These are phyloP conservation scores for Dromococcyx pavoninus DNA, from an alignment of 2,797 vertebrate genomes.

Conservation along the genomic window DNA sequence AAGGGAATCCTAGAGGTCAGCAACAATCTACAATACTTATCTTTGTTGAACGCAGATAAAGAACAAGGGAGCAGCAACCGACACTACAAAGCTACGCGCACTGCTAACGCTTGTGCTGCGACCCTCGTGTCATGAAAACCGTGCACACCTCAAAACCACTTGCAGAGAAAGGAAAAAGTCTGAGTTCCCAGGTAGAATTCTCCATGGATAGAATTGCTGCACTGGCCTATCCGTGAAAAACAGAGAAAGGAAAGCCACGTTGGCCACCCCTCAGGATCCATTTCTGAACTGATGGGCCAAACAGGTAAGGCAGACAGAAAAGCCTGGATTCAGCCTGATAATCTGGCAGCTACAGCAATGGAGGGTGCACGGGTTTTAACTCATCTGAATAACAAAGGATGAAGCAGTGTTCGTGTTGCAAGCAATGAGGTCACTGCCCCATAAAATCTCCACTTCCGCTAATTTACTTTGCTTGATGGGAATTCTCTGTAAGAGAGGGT, in stretches of 20 bases:
- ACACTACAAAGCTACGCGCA: not conserved
- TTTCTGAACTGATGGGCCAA: not conserved
- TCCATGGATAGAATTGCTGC: rapidly evolving
- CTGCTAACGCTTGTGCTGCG: not conserved
- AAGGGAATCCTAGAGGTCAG: not conserved
- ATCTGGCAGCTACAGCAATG: not conserved
- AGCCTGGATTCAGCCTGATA: not conserved
- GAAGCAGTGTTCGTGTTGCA: not conserved
- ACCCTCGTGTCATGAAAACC: not conserved
- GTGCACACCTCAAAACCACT: not conserved
- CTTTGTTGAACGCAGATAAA: not conserved
- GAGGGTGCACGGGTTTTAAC: not conserved
- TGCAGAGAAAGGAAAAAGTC: not conserved
- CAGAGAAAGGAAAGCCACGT: not conserved
- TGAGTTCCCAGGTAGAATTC: not conserved
- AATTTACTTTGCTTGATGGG: not conserved
- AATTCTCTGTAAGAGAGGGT: not conserved
- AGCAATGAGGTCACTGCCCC: not conserved
- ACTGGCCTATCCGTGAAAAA: not conserved
- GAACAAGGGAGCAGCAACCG: not conserved
- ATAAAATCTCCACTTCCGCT: not conserved
- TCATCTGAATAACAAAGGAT: not conserved
- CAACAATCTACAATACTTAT: not conserved
- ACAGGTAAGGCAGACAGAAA: not conserved
- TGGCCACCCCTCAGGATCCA: not conserved